A percentile compares a stretch with the other conserved stretches of the same genome.
Conservation (phyloP, 2,888 invertebrate genomes). For the Caenorhabditis sp. region DNA sequence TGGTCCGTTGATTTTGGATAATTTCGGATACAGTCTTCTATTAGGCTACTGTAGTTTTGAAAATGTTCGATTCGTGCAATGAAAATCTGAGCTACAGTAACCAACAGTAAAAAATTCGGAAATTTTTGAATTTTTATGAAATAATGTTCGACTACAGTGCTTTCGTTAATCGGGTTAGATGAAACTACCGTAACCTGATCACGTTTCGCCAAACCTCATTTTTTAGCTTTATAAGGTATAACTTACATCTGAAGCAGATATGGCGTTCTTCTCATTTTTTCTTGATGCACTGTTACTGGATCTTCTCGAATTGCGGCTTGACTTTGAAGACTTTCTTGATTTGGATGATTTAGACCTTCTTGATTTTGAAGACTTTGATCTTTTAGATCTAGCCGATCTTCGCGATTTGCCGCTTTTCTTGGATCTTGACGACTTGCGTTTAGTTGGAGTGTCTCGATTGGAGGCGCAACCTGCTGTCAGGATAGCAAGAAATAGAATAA, state of each 20-base stretch:
- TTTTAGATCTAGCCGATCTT: not conserved
- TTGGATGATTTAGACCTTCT: conserved; percentile 8
- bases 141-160: too few relatives aligned
- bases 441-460: conserved; percentile 3
- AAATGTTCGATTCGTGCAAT: too few relatives aligned
- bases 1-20: too few relatives aligned
- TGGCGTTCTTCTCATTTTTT: not conserved
- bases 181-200: too few relatives aligned
- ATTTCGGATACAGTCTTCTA: too few relatives aligned
- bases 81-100: too few relatives aligned
- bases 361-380: conserved; percentile 10
- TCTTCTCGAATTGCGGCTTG: not conserved
- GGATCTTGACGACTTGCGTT: conserved; percentile 12
- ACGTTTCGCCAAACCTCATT: too few relatives aligned
- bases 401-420: not conserved
- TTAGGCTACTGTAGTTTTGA: not conserved
- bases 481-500: not conserved
- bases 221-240: too few relatives aligned
- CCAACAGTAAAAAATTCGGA: too few relatives aligned
- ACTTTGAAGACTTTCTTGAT: conserved; percentile 2
- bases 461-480: conserved; percentile 4
- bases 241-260: not conserved
- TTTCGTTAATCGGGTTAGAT: too few relatives aligned
- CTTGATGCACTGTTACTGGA: not conserved
- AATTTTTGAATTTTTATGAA: too few relatives aligned